These are phyloP conservation scores for Lathronympha strigana DNA, from an alignment of 2,888 invertebrate species.

Conservation along the genomic window DNA sequence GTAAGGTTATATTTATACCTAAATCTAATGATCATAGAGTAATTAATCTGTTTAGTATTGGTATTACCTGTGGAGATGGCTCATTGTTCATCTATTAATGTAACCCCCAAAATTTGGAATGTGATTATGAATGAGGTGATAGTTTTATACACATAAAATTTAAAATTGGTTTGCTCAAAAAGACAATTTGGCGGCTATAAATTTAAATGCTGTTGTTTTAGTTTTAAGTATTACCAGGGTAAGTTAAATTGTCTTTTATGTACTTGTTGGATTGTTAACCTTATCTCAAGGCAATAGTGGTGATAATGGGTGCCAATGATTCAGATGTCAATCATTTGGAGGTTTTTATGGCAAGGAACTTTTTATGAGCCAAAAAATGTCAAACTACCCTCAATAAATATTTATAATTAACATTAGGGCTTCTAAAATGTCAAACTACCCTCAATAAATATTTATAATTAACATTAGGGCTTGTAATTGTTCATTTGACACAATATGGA, in stretches of 20 bases:
- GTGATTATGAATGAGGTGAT: conserved; percentile 1
- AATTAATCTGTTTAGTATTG: too few species aligned
- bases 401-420: too few species aligned
- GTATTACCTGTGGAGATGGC: too few species aligned
- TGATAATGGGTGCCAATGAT: conserved; percentile 4
- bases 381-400: too few species aligned
- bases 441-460: too few species aligned
- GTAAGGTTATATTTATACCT: too few species aligned
- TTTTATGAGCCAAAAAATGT: background rate
- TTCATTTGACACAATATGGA: too few species aligned
- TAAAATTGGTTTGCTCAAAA: conserved; percentile 16
- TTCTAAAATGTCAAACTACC: too few species aligned
- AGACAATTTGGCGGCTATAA: conserved; percentile 1
- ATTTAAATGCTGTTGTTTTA: background rate
- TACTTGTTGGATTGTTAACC: background rate
- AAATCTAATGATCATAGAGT: too few species aligned
- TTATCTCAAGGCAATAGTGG: background rate
- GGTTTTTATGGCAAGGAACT: background rate
- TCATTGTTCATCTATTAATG: too few species aligned
- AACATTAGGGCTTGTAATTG: too few species aligned
- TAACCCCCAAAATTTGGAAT: background rate
- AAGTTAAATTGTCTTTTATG: background rate
- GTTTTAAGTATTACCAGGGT: background rate
- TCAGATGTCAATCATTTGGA: background rate
- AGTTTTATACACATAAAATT: background rate